These are phyloP conservation scores for Dendrocincla tyrannina DNA, from an alignment of 2,797 vertebrate genomes.

Conservation along the genomic window DNA sequence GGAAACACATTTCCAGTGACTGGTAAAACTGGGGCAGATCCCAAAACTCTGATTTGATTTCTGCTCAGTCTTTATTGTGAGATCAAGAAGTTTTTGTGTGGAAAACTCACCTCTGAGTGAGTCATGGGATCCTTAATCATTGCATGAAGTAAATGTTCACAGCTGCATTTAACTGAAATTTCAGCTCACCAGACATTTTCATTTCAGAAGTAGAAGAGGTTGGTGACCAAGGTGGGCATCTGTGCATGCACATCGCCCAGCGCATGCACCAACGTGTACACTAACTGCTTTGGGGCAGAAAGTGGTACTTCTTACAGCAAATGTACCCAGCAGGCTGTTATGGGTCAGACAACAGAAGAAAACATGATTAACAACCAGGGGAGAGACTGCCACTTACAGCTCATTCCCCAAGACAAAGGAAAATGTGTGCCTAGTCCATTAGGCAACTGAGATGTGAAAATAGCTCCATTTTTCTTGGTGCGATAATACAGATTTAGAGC, in stretches of 20 bases:
- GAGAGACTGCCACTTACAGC: slow-evolving; percentile 57
- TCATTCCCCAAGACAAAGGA: slow-evolving; percentile 67
- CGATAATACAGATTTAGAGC: slow-evolving; percentile 66
- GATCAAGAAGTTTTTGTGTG: background rate
- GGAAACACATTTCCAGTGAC: slow-evolving; percentile 19
- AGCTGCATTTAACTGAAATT: background rate
- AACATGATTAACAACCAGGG: slow-evolving; percentile 33
- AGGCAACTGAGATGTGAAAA: slow-evolving; percentile 72
- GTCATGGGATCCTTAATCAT: background rate
- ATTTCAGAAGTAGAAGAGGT: background rate
- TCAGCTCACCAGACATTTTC: background rate
- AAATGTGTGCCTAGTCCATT: slow-evolving; percentile 68
- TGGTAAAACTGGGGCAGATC: background rate
- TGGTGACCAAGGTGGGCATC: background rate
- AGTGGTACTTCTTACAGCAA: background rate
- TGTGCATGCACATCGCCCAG: background rate
- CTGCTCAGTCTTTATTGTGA: background rate
- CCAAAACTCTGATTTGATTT: slow-evolving; percentile 1
- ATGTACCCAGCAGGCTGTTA: background rate
- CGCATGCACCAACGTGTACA: fast-evolving
- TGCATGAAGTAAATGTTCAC: background rate
- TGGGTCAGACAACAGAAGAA: slow-evolving; percentile 29
- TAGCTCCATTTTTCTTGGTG: slow-evolving; percentile 69
- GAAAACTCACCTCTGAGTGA: background rate
- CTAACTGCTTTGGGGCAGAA: background rate